phyloP scores from a whole-genome alignment of 2,113 vertebrate species.

The Neomonachus schauinslandi region DNA sequence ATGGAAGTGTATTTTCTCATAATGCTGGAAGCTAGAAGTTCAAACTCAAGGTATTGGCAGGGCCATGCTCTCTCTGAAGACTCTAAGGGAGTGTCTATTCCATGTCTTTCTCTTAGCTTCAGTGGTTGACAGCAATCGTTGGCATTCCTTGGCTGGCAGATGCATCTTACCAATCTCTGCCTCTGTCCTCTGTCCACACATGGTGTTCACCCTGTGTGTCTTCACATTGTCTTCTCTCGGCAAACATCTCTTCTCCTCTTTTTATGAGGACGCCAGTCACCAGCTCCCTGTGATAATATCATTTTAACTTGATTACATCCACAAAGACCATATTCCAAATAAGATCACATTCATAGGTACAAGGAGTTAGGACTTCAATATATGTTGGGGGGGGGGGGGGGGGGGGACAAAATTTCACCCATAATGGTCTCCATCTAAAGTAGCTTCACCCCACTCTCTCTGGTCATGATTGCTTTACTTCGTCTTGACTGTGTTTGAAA shows the following conservation, averaged over 20 bases:
- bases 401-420: background rate
- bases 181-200: accelerated
- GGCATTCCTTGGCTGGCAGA: accelerated
- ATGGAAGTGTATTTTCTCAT: background rate
- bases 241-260: background rate
- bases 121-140: accelerated
- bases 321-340: background rate
- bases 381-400: background rate
- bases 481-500: background rate
- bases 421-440: background rate
- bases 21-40: background rate
- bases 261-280: background rate
- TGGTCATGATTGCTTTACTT: too few species aligned
- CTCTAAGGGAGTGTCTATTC: accelerated
- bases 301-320: background rate
- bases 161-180: accelerated
- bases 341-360: background rate
- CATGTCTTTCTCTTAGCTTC: background rate
- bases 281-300: too few species aligned
- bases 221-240: background rate
- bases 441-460: background rate
- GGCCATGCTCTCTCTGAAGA: background rate
- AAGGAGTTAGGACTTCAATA: background rate
- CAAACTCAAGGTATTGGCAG: background rate
- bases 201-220: background rate